phyloP scores from a whole-genome alignment of 2,888 invertebrate genomes.

The Napeogenes sylphis region DNA sequence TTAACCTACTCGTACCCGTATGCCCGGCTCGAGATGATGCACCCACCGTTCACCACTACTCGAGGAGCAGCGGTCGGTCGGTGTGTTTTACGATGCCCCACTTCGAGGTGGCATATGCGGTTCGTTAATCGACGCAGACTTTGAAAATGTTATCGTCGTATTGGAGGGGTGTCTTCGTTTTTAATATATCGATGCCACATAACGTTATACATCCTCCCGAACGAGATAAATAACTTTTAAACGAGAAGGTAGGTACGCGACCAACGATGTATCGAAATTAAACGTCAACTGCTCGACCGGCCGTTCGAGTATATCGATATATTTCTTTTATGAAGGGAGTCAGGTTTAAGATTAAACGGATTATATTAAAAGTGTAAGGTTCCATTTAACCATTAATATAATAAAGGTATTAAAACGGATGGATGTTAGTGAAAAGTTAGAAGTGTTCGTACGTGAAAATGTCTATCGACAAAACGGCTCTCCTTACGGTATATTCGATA shows the following conservation, averaged over 20 bases:
- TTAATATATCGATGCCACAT: too few species aligned
- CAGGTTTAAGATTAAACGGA: conserved; percentile 6
- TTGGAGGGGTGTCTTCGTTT: too few species aligned
- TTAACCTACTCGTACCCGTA: too few species aligned
- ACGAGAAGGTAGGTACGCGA: conserved; percentile 15
- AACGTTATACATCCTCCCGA: not conserved
- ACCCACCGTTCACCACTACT: too few species aligned
- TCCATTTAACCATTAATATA: not conserved
- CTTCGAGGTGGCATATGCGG: too few species aligned
- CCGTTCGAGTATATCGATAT: not conserved
- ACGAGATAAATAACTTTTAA: conserved; percentile 17
- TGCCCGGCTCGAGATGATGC: too few species aligned
- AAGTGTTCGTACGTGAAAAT: conserved; percentile 28
- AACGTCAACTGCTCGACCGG: not conserved
- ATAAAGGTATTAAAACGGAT: conserved; percentile 12
- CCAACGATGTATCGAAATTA: conserved; percentile 7
- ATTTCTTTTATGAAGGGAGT: not conserved
- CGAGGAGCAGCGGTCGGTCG: too few species aligned
- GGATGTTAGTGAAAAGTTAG: conserved; percentile 30
- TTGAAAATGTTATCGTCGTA: too few species aligned
- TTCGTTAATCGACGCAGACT: too few species aligned
- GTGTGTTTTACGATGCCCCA: too few species aligned
- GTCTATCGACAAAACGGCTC: conserved; percentile 27
- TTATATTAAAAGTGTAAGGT: not conserved
- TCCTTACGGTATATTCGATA: conserved; percentile 23